phyloP scores from a whole-genome alignment of 2,113 vertebrate species.

The Noturus placidus region DNA sequence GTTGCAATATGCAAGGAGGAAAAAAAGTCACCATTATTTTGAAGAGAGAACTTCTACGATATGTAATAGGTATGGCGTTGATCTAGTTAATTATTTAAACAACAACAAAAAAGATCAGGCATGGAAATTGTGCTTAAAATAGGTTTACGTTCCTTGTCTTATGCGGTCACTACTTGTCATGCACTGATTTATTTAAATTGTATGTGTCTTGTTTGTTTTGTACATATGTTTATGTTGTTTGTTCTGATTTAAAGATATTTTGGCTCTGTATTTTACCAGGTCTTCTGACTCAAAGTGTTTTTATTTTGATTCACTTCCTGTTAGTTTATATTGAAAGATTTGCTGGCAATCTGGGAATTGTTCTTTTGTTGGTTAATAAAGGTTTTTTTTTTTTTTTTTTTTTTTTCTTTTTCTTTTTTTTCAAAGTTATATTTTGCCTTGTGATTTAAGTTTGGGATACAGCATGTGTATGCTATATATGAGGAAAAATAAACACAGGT shows the following conservation, averaged over 20 bases:
- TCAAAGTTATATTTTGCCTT: constrained; percentile 65
- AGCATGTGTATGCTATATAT: neutral
- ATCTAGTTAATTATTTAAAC: constrained; percentile 26
- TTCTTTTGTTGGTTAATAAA: constrained; percentile 79
- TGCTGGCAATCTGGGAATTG: constrained; percentile 80
- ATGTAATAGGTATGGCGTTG: constrained; percentile 29
- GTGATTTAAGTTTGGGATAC: constrained; percentile 32
- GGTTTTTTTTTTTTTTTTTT: constrained; percentile 60
- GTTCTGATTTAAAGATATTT: constrained; percentile 53
- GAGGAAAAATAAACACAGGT: neutral
- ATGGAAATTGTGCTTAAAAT: constrained; percentile 38
- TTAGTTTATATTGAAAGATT: constrained; percentile 69
- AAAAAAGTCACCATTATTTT: constrained; percentile 36
- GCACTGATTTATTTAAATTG: constrained; percentile 63
- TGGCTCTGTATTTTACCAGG: constrained; percentile 65
- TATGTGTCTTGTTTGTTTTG: constrained; percentile 64
- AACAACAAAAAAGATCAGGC: constrained; percentile 22
- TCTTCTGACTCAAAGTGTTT: constrained; percentile 62
- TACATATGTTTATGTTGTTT: constrained; percentile 77
- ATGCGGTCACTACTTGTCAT: constrained; percentile 69
- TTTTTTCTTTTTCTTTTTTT: constrained; percentile 77
- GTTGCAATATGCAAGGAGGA: constrained; percentile 47
- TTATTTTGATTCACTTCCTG: constrained; percentile 62
- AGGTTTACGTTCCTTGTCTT: constrained; percentile 63
- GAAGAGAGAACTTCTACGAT: constrained; percentile 35